Conservation (phyloP, 2,797 vertebrate species). For the Gallinago nigripennis region DNA sequence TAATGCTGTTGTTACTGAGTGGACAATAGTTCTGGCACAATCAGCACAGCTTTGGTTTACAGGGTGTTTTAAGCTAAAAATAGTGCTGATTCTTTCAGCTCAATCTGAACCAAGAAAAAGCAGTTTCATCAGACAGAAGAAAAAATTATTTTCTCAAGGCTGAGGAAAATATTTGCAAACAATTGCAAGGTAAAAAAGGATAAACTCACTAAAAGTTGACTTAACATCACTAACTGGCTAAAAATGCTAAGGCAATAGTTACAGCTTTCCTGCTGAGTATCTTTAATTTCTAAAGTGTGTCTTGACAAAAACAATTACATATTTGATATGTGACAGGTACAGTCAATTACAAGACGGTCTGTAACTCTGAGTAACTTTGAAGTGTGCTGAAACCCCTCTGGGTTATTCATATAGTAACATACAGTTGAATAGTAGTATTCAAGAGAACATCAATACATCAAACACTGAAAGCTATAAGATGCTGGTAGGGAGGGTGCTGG, state of each 20-base stretch:
- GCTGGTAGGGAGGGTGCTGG: not conserved
- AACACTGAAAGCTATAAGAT: not conserved
- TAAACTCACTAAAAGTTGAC: not conserved
- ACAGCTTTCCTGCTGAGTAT: not conserved
- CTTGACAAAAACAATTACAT: not conserved
- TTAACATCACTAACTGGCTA: not conserved
- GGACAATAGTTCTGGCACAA: not conserved
- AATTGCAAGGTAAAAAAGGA: not conserved
- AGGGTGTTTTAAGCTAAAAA: not conserved
- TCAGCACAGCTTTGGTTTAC: not conserved
- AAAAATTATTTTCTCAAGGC: not conserved
- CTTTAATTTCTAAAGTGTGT: not conserved
- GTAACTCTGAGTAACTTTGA: not conserved
- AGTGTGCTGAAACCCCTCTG: not conserved
- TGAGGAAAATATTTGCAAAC: not conserved
- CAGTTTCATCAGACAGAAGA: not conserved
- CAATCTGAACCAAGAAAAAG: not conserved
- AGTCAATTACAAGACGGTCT: not conserved
- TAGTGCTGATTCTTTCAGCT: not conserved
- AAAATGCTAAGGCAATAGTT: not conserved
- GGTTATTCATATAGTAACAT: not conserved
- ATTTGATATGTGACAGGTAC: not conserved
- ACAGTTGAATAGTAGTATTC: not conserved
- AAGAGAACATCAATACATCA: not conserved
- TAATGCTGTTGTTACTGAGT: not conserved